Evolutionary conservation across 2,113 vertebrate species (phyloP).

Genomic region (Thomomys bottae): DNA sequence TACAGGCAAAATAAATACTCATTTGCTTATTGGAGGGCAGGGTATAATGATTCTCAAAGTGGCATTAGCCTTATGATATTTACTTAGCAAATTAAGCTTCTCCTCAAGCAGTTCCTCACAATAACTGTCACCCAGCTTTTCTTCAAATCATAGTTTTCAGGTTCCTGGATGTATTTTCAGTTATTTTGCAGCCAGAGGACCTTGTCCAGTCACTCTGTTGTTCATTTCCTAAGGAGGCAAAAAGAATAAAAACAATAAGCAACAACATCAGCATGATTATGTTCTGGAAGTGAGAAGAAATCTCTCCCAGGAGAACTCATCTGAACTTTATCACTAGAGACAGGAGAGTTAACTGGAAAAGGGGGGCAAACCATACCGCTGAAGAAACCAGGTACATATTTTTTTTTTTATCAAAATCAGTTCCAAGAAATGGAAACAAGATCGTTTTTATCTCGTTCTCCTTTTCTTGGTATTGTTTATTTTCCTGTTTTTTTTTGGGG

Average conservation of each 20-base stretch:
- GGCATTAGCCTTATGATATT: background rate
- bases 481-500: too few relatives aligned
- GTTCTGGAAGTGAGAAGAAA: constrained; percentile 30
- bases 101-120: constrained; percentile 16
- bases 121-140: background rate
- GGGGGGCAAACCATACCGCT: constrained; percentile 2
- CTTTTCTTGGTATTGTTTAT: too few relatives aligned
- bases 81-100: constrained; percentile 12
- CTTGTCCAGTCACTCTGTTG: constrained; percentile 22
- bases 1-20: background rate
- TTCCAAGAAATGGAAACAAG: too few relatives aligned
- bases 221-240: constrained; percentile 16
- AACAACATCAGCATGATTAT: constrained; percentile 11
- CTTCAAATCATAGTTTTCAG: constrained; percentile 5
- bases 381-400: background rate
- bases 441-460: too few relatives aligned
- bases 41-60: background rate
- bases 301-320: constrained; percentile 19
- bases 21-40: background rate
- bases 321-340: constrained; percentile 52
- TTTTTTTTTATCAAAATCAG: too few relatives aligned
- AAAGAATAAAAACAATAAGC: constrained; percentile 52
- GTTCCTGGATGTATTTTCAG: constrained; percentile 25
- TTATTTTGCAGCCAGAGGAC: constrained; percentile 42
- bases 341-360: constrained; percentile 14